phyloP scores from a whole-genome alignment of 2,113 vertebrate genomes.

The Boleophthalmus pectinirostris region DNA sequence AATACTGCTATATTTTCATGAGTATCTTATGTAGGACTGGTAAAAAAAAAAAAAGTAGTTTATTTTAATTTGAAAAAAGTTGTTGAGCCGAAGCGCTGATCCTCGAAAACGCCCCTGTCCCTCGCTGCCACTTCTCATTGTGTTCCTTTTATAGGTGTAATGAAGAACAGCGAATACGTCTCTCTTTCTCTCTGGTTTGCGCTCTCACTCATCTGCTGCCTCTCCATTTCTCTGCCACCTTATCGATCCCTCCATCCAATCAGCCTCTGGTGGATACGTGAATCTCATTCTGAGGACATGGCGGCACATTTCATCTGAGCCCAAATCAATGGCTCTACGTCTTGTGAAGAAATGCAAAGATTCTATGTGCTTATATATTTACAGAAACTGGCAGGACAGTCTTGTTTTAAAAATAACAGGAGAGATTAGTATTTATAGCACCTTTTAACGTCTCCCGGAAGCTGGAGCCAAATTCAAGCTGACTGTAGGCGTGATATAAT shows the following conservation, averaged over 20 bases:
- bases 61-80: background rate
- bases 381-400: background rate
- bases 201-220: constrained; percentile 50
- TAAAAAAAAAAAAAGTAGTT: background rate
- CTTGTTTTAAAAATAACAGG: background rate
- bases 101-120: constrained; percentile 44
- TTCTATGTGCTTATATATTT: constrained; percentile 15
- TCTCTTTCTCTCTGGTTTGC: constrained; percentile 32
- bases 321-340: constrained; percentile 48
- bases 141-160: constrained; percentile 68
- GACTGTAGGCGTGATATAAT: background rate
- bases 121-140: constrained; percentile 60
- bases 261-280: constrained; percentile 66
- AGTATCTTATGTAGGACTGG: background rate
- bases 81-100: constrained; percentile 17
- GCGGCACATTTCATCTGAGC: constrained; percentile 63
- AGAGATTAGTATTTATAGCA: background rate
- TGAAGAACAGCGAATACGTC: constrained; percentile 62
- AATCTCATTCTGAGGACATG: constrained; percentile 71
- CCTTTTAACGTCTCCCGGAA: constrained; percentile 5
- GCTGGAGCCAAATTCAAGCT: background rate
- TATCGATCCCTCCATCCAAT: constrained; percentile 69
- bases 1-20: background rate
- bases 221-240: constrained; percentile 60
- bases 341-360: constrained; percentile 48